Evolutionary conservation across 2,888 invertebrate species (phyloP), one percentile per base, ranked within the genome.

Genomic region (Acleris sparsana): DNA sequence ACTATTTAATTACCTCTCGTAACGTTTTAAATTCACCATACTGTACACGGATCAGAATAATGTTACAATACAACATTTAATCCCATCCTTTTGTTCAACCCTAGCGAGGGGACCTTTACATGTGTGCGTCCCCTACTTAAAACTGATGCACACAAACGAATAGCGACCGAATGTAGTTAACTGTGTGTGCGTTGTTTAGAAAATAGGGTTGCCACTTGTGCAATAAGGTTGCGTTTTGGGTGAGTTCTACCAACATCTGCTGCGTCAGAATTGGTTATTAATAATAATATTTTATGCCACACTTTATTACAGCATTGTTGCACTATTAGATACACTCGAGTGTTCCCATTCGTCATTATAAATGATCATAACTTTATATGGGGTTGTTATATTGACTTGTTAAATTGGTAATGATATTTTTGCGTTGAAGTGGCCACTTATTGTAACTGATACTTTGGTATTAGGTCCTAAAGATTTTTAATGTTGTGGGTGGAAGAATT

Each of bases 61-160:
- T 88, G 80, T 86, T 86, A 82, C 85, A 87, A 86, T 84, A 83
- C 85, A 86, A 86, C 86, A 87, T 81, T 87, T 87, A 91, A 91
- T 91, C 89, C 89, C 85, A 87, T 87, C 87, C 86, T 77, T 82
- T 91, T 90, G 77, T 82, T 87, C 80, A 79, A 83, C 80, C 72
- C 72, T 66, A 79, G 76, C 67, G 73, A 72, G 81, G 83, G 82
- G 69, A 72, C 69, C 68, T 69, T 69, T 22, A 69, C 68, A 68
- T 69, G 71, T 71, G 71, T 75, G 67, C 65, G 66, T 73, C 76
- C 76, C 70, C 72, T 72, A 73, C 72, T 71, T 71, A 73, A 73
- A 70, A 73, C 74, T 62, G 82, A 85, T 85, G 87, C 85, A 84
- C 86, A 87, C 65, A 85, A 87, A 90, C 88, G 85, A 89, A 88